These are phyloP conservation scores for Acanthis flammea DNA, from an alignment of 2,797 vertebrate species.

Conservation along the genomic window DNA sequence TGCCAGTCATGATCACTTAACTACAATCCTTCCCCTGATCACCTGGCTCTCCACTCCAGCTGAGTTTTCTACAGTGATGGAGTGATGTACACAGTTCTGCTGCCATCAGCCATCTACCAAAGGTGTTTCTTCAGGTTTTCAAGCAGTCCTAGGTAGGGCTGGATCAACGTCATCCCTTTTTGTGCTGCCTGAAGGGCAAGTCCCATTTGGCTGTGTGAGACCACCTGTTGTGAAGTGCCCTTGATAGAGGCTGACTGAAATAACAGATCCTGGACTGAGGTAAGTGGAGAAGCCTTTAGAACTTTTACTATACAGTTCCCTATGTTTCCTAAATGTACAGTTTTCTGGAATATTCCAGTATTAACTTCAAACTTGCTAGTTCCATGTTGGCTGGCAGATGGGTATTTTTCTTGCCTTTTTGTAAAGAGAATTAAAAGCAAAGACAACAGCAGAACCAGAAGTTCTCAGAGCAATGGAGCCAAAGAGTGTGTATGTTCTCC, in stretches of 20 bases:
- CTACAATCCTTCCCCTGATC: background rate
- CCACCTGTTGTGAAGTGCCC: background rate
- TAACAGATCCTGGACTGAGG: background rate
- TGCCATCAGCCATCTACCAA: background rate
- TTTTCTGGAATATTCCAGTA: background rate
- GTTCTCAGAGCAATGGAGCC: background rate
- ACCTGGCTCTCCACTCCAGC: background rate
- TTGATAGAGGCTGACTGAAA: background rate
- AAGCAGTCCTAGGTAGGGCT: background rate
- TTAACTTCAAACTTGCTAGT: background rate
- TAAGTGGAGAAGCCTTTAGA: background rate
- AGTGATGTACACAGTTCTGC: background rate
- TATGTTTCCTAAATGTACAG: background rate
- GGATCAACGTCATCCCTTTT: background rate
- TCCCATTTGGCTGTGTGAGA: background rate
- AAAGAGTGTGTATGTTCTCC: background rate
- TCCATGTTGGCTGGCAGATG: background rate
- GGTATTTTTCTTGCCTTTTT: background rate
- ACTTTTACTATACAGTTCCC: background rate
- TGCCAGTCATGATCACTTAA: background rate
- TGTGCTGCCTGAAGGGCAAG: background rate
- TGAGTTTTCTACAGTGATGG: background rate
- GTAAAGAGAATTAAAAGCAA: background rate
- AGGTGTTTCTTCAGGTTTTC: background rate
- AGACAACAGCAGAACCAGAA: background rate